These are phyloP conservation scores for Dipodomys ordii DNA, from an alignment of 2,113 vertebrate genomes.

Conservation along the genomic window DNA sequence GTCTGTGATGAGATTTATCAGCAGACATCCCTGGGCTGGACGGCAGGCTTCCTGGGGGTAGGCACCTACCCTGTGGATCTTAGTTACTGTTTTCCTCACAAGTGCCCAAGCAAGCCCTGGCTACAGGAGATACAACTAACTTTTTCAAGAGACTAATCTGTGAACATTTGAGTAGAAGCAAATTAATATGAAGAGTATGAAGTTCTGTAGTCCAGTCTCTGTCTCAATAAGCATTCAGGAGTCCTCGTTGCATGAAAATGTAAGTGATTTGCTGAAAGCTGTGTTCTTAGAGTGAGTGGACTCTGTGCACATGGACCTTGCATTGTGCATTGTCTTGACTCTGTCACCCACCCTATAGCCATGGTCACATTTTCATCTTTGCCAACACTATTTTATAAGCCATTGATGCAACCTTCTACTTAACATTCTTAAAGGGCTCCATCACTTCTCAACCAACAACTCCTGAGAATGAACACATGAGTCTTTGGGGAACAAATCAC, in stretches of 20 bases:
- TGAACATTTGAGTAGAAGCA: not conserved
- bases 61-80: rapidly evolving
- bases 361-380: not conserved
- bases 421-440: no score
- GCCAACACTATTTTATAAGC: not conserved
- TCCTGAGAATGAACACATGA: not conserved
- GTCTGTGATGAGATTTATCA: not conserved
- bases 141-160: not conserved
- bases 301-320: not conserved
- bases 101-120: not conserved
- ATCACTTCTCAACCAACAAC: not conserved
- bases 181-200: not conserved
- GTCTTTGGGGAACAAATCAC: not conserved
- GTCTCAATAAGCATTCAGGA: not conserved
- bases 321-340: not conserved
- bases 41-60: not conserved
- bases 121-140: not conserved
- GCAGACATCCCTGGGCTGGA: rapidly evolving
- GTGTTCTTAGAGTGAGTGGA: not conserved
- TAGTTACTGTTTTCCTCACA: not conserved
- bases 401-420: no score
- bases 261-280: not conserved
- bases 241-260: not conserved
- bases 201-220: not conserved
- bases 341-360: not conserved